Percentiles rank a stretch among this genome's conserved stretches.
Evolutionary conservation across 2,113 vertebrate species (phyloP).

Genomic region (Cygnus atratus): DNA sequence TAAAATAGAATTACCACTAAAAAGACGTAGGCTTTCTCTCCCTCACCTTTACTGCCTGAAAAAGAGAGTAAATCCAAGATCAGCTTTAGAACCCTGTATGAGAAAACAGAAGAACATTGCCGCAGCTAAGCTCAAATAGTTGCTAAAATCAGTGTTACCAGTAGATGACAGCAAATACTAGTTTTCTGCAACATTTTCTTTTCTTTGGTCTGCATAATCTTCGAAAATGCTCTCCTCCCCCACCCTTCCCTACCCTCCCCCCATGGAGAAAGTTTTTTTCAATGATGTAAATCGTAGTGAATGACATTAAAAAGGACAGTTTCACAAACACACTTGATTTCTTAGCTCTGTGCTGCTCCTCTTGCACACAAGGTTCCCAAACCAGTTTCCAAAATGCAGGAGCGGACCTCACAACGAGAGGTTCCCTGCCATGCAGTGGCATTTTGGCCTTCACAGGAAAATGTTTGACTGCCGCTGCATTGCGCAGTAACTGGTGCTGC

Average conservation of each 20-base stretch:
- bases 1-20: not conserved
- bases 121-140: not conserved
- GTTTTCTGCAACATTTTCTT: not conserved
- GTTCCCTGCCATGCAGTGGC: too few species aligned
- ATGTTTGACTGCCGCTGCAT: too few species aligned
- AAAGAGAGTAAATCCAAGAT: not conserved
- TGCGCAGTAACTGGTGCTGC: too few species aligned
- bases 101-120: not conserved
- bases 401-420: too few species aligned
- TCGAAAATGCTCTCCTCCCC: too few species aligned
- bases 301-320: not conserved
- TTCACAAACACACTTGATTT: not conserved
- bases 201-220: fast-evolving
- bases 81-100: not conserved
- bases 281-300: not conserved
- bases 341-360: not conserved
- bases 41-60: not conserved
- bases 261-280: not conserved
- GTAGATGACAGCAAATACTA: constrained; percentile 40
- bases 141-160: not conserved
- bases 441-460: too few species aligned
- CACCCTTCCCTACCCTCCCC: too few species aligned
- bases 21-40: not conserved
- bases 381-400: not conserved
- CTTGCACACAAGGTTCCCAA: not conserved